These are phyloP conservation scores for Silvanus unidentatus DNA, from an alignment of 2,888 invertebrate species.

Conservation along the genomic window DNA sequence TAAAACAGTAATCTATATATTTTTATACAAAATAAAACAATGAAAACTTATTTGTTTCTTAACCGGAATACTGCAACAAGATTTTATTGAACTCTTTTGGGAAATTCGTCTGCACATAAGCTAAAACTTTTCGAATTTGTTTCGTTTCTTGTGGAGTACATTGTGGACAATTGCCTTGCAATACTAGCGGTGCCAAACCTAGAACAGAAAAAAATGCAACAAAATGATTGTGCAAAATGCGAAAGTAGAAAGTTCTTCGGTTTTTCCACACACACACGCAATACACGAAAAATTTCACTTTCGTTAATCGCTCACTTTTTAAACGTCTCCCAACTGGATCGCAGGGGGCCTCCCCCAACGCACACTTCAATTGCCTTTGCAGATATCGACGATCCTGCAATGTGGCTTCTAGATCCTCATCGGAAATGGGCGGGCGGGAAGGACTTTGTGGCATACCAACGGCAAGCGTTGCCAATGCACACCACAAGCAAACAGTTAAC, in stretches of 20 bases:
- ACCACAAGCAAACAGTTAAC: too few relatives aligned
- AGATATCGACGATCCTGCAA: conserved; percentile 66
- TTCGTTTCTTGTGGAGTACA: conserved; percentile 62
- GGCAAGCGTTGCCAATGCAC: background rate
- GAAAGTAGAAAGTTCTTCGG: too few relatives aligned
- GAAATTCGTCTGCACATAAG: conserved; percentile 67
- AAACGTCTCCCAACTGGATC: conserved; percentile 67
- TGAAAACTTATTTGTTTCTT: too few relatives aligned
- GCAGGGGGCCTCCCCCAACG: conserved; percentile 66
- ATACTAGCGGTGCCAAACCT: conserved; percentile 70
- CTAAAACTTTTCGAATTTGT: conserved; percentile 69
- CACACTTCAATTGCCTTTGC: conserved; percentile 66
- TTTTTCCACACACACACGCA: too few relatives aligned
- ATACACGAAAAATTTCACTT: too few relatives aligned
- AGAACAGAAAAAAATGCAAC: conserved; percentile 15
- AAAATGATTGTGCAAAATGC: background rate
- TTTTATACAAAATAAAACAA: too few relatives aligned
- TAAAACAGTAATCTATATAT: too few relatives aligned
- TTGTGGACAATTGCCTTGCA: conserved; percentile 68
- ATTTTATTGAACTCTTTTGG: conserved; percentile 74
- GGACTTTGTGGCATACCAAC: conserved; percentile 7
- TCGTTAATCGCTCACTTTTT: conserved; percentile 53
- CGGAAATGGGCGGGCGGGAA: conserved; percentile 51
- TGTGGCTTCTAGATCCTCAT: conserved; percentile 61
- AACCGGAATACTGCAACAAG: conserved; percentile 62